Conservation (phyloP, 2,888 invertebrate species). For the Marasmarcha lunaedactyla region DNA sequence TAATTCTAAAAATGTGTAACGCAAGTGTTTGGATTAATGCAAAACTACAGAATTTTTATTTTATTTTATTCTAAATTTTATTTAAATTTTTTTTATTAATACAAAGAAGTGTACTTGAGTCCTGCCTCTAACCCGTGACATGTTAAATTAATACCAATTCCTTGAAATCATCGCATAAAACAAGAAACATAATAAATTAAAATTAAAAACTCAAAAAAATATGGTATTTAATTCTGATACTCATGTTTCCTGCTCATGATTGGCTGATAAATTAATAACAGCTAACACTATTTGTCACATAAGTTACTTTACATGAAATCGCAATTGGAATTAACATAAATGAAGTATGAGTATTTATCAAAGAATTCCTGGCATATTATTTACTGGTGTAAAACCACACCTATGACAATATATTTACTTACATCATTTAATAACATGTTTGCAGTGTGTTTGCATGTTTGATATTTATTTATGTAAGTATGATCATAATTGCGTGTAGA, state of each 20-base stretch:
- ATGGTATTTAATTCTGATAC: neutral
- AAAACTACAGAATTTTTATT: no score
- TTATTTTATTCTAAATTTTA: no score
- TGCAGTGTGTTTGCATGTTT: neutral
- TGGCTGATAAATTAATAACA: neutral
- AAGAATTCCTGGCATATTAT: neutral
- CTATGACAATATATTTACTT: slow-evolving; percentile 1
- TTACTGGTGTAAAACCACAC: slow-evolving; percentile 1
- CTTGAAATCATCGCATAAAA: no score
- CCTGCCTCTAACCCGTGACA: no score
- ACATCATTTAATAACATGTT: neutral
- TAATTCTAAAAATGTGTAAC: no score
- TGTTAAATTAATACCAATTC: no score
- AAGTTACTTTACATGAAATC: neutral
- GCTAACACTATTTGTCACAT: neutral
- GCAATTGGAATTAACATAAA: neutral
- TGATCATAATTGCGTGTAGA: no score
- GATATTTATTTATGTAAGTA: no score
- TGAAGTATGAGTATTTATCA: neutral
- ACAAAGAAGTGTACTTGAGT: no score
- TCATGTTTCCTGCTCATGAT: neutral
- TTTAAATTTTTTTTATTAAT: no score
- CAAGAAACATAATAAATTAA: no score
- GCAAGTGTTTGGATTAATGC: no score
- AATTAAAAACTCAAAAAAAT: neutral